Evolutionary conservation across 2,113 vertebrate species (phyloP).

Genomic region (Talpa occidentalis): DNA sequence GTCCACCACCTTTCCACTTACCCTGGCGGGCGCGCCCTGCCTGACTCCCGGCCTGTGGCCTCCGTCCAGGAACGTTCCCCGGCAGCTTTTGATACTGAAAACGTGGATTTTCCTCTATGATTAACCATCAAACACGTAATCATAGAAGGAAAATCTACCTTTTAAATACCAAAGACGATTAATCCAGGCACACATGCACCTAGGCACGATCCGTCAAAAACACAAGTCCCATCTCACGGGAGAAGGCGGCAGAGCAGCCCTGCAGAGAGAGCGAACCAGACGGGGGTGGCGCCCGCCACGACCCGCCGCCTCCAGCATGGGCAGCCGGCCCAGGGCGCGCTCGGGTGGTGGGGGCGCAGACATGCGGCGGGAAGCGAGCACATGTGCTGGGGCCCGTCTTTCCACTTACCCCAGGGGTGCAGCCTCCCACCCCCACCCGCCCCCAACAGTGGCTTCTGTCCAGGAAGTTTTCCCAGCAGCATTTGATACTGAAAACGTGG

Average conservation of each 20-base stretch:
- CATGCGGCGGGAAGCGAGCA: no score
- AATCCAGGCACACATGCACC: not conserved
- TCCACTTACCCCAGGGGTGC: not conserved
- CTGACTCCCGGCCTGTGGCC: not conserved
- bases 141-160: constrained; percentile 78
- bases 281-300: no score
- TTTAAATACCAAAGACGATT: constrained; percentile 74
- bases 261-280: no score
- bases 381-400: not conserved
- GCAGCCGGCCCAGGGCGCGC: no score
- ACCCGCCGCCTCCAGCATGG: no score
- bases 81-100: constrained; percentile 72
- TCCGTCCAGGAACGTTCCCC: not conserved
- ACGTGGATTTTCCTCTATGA: constrained; percentile 75
- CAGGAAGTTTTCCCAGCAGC: constrained; percentile 53
- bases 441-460: not conserved
- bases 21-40: not conserved
- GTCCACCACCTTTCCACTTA: constrained; percentile 49
- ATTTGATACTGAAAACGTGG: constrained; percentile 78
- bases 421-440: not conserved
- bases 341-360: no score
- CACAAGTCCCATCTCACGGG: rapidly evolving
- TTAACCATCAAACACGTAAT: constrained; percentile 62
- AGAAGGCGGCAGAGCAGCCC: rapidly evolving
- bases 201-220: not conserved